These are phyloP conservation scores for Nipponia nippon DNA, from an alignment of 2,113 vertebrate genomes.

Conservation along the genomic window DNA sequence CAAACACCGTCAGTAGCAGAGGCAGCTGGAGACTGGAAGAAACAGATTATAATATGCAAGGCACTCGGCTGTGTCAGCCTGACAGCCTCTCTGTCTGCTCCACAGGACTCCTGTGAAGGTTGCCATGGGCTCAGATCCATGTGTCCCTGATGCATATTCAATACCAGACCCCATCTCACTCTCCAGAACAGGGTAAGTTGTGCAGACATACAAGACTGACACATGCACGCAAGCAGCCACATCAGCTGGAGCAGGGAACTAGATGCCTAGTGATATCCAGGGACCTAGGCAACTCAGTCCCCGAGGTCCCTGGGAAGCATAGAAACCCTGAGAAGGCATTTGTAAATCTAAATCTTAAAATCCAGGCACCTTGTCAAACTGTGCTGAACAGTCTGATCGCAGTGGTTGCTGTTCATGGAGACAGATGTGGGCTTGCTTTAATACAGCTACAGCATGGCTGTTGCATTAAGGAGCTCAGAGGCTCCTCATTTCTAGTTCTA, in stretches of 20 bases:
- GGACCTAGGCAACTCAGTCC: background rate
- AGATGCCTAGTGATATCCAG: background rate
- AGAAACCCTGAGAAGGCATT: background rate
- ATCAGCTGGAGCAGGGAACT: background rate
- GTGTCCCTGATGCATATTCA: conserved; percentile 65
- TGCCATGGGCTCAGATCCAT: conserved; percentile 62
- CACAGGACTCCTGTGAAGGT: conserved; percentile 57
- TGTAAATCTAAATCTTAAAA: conserved; percentile 14
- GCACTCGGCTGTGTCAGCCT: conserved; percentile 53
- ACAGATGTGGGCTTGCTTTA: background rate
- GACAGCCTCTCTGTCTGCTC: conserved; percentile 62
- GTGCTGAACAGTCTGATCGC: background rate
- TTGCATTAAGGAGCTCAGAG: background rate
- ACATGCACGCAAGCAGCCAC: background rate
- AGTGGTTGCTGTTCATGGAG: background rate
- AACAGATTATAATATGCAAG: conserved; percentile 50
- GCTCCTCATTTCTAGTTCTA: background rate
- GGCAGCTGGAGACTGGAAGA: conserved; percentile 28
- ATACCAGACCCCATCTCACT: conserved; percentile 41
- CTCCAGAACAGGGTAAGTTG: background rate
- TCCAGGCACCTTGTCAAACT: background rate
- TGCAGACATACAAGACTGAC: conserved; percentile 18
- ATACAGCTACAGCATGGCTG: background rate
- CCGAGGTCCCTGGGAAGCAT: background rate
- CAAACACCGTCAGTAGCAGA: background rate